phyloP scores from a whole-genome alignment of 2,113 vertebrate genomes.

The Sinocyclocheilus rhinocerous region DNA sequence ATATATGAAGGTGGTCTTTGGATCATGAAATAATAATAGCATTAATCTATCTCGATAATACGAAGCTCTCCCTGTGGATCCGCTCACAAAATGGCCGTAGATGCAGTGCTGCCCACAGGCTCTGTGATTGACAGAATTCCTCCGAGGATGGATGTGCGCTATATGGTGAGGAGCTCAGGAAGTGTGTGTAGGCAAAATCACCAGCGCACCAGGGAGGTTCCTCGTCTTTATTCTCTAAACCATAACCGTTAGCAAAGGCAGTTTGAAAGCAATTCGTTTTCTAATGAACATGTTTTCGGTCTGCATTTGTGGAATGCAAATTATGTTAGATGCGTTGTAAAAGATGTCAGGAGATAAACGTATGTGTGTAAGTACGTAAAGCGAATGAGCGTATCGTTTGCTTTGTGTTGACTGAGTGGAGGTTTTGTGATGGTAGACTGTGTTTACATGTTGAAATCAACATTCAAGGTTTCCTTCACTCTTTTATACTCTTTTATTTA shows the following conservation, averaged over 20 bases:
- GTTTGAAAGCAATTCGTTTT: conserved; percentile 57
- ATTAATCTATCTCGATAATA: conserved; percentile 19
- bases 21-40: background rate
- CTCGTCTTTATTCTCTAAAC: conserved; percentile 67
- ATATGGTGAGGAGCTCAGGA: conserved; percentile 34
- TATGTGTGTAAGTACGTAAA: background rate
- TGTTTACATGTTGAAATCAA: background rate
- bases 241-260: conserved; percentile 57
- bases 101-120: conserved; percentile 46
- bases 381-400: background rate
- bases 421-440: background rate
- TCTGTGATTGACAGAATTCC: conserved; percentile 48
- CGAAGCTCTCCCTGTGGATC: conserved; percentile 28
- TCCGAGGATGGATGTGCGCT: conserved; percentile 42
- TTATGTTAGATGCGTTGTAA: background rate
- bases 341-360: conserved; percentile 41
- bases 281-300: conserved; percentile 60
- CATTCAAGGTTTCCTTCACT: background rate
- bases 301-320: conserved; percentile 41
- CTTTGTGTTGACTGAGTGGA: background rate
- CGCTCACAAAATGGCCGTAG: conserved; percentile 54
- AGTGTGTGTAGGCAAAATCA: conserved; percentile 45
- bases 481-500: background rate
- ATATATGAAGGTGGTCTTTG: background rate
- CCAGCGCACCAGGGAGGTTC: conserved; percentile 30